A percentile compares a stretch with the other conserved stretches of the same genome.
Conservation (phyloP, 1,140 invertebrate genomes). For the Danaus melanippus region DNA sequence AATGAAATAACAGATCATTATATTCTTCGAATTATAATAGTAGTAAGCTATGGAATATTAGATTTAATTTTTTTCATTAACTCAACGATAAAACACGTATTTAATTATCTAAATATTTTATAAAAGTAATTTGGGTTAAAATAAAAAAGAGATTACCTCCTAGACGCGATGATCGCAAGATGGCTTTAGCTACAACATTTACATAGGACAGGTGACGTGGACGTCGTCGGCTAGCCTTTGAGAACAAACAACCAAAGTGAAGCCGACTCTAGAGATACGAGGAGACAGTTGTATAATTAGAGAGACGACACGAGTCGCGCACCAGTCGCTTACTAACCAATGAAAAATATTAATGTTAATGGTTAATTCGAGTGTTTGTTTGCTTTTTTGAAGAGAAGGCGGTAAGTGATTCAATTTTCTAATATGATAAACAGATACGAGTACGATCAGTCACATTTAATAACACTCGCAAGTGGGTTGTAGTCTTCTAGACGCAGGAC, state of each 20-base stretch:
- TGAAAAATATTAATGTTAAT: no score
- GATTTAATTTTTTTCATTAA: slow-evolving; percentile 13
- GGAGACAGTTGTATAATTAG: slow-evolving; percentile 8
- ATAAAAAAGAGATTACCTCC: slow-evolving; percentile 11
- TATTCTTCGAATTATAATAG: slow-evolving; percentile 27
- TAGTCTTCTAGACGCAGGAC: slow-evolving; percentile 76
- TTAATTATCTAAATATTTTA: slow-evolving; percentile 4
- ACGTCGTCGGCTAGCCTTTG: background rate
- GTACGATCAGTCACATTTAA: no score
- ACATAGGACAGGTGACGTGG: slow-evolving; percentile 24
- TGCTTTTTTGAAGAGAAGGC: no score
- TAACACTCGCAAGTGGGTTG: no score
- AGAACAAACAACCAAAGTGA: no score
- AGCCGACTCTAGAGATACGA: no score
- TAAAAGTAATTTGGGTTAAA: background rate
- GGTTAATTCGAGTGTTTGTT: no score
- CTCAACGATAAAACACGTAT: slow-evolving; percentile 6
- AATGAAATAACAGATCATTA: slow-evolving; percentile 30
- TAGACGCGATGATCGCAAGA: slow-evolving; percentile 7
- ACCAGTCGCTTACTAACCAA: slow-evolving; percentile 4
- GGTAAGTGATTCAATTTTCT: no score
- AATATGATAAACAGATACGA: no score
- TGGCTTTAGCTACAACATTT: slow-evolving; percentile 34
- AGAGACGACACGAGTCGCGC: slow-evolving; percentile 1
- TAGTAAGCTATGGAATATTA: slow-evolving; percentile 23